Evolutionary conservation across 2,888 invertebrate genomes (phyloP), one percentile per base, ranked within the genome.

Genomic region (Brenthis hecate): DNA sequence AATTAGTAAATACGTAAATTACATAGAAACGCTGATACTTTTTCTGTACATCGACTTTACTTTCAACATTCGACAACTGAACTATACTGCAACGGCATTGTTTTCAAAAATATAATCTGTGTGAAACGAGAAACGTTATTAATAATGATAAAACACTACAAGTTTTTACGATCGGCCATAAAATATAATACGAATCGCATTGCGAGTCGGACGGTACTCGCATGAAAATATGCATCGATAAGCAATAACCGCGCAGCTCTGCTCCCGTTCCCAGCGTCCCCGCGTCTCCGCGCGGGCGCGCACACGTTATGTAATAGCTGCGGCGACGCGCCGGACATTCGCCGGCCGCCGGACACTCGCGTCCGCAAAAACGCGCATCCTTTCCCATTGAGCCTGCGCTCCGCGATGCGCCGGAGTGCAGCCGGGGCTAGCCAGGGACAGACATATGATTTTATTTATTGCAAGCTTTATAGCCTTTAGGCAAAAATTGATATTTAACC

Each of bases 321-420:
- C 62, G 66, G 56, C 69, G 72, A 47, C 53, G 54, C 61, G 71
- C 70, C 36, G 36, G 36, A 43, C 36, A 43, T 43, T 43, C 71
- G 73, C 54, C 58, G 54, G 48, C 69, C 71, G 72, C 70, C 73
- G 65, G 74, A 72, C 75, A 71, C 68, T 69, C 65, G 62, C 66
- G 47, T 56, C 28, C 48, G 68, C 71, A 75, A 80, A 78, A 78
- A 78, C 74, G 60, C 64, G 68, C 74, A 72, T 76, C 76, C 76
- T 76, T 75, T 78, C 77, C 74, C 77, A 76, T 76, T 77, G 75
- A 76, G 14, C 19, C 11, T 53, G 51, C 6, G 62, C 61, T 51
- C 50, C 6, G 61, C 11, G 36, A 43, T 43, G 36, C 36, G 36
- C 36, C 36, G 2, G 36, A 43, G 36, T 43, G 36, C 36, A 36